These are phyloP conservation scores for Dexiosoma caninum DNA, from an alignment of 2,888 invertebrate species.

Conservation along the genomic window DNA sequence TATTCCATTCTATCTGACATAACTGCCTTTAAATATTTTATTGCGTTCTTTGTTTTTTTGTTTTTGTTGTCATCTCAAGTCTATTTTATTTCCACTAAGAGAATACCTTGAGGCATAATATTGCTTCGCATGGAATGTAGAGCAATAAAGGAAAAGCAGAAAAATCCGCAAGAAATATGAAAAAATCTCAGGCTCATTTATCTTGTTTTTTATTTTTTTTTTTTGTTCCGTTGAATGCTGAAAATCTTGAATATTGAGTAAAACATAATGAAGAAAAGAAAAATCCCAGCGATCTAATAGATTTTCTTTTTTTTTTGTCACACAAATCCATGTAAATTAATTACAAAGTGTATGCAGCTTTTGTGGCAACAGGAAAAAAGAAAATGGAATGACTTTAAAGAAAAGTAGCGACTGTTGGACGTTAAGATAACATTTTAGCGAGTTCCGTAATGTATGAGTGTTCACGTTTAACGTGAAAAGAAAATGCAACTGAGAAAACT, in stretches of 20 bases:
- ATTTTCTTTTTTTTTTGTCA: slow-evolving; percentile 19
- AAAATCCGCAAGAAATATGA: slow-evolving; percentile 10
- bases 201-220: neutral
- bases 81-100: neutral
- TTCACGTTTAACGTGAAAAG: too few relatives aligned
- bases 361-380: neutral
- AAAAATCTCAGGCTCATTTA: neutral
- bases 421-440: neutral
- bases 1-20: neutral
- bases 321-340: slow-evolving; percentile 37
- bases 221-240: neutral
- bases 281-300: slow-evolving; percentile 5
- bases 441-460: neutral
- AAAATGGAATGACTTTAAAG: neutral
- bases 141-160: neutral
- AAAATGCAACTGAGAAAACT: too few relatives aligned
- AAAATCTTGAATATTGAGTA: neutral
- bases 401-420: too few relatives aligned
- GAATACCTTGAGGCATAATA: slow-evolving; percentile 40
- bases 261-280: neutral
- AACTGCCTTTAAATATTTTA: neutral
- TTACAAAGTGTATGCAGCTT: slow-evolving; percentile 27
- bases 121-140: neutral
- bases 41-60: neutral
- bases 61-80: neutral